These are phyloP conservation scores for Phrixothrix hirtus DNA, from an alignment of 2,888 invertebrate genomes.

Conservation along the genomic window DNA sequence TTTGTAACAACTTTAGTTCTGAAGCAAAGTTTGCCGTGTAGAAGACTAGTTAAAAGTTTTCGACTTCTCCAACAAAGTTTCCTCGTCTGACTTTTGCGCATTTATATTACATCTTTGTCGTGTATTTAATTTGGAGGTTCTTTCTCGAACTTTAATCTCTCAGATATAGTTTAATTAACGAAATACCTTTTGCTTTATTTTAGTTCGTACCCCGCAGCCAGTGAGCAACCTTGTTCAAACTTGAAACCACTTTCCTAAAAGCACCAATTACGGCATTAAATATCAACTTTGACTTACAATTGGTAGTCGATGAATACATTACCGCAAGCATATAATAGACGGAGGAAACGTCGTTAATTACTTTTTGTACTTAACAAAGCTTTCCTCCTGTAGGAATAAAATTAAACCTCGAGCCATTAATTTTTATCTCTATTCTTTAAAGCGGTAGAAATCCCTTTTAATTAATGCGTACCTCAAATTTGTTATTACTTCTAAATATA, in stretches of 20 bases:
- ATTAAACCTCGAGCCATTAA: too few species aligned
- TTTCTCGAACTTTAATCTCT: conserved; percentile 49
- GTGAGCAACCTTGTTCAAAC: conserved; percentile 7
- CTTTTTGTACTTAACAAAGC: conserved; percentile 11
- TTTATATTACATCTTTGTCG: conserved; percentile 40
- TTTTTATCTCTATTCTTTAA: too few species aligned
- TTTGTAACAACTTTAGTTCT: conserved; percentile 58
- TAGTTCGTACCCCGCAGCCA: conserved; percentile 25
- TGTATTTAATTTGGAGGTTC: conserved; percentile 44
- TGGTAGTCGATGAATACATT: conserved; percentile 14
- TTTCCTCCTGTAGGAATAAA: too few species aligned
- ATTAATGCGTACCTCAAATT: too few species aligned
- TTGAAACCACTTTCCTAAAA: conserved; percentile 26
- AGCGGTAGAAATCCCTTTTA: too few species aligned
- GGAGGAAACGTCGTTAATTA: conserved; percentile 4
- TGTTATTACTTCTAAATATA: too few species aligned
- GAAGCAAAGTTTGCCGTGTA: conserved; percentile 50
- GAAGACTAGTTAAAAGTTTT: conserved; percentile 54
- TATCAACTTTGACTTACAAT: conserved; percentile 15
- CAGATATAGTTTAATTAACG: conserved; percentile 50
- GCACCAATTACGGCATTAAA: conserved; percentile 27
- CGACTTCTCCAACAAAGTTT: conserved; percentile 37
- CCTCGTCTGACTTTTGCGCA: conserved; percentile 40
- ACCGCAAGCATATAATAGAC: conserved; percentile 9
- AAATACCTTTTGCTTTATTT: conserved; percentile 46